Evolutionary conservation across 2,797 vertebrate species (phyloP), one percentile per base, ranked within the genome.

Genomic region (Acanthurus lineatus): DNA sequence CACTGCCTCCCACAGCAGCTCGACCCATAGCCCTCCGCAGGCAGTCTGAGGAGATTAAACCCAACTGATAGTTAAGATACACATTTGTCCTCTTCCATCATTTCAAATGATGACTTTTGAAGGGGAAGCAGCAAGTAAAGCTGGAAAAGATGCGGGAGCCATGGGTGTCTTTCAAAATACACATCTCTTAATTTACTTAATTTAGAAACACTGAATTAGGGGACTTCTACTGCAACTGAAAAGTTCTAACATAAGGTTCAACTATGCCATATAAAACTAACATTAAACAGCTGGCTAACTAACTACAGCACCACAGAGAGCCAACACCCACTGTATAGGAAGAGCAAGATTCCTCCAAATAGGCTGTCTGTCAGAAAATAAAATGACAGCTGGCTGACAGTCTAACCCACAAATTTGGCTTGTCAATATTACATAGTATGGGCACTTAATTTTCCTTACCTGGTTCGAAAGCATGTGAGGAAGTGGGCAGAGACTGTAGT

Each of bases 401-500:
- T 48, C 22, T 47, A 45, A 67, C 49, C 3, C 9, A 73, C 5
- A 56, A 78, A 48, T 35, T 4, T 42, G 17, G 5, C 12, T 58
- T 1, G 19, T 42, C 16, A 68, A 22, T 7, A 10, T 6, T 49
- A 5, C 20, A 14, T 38, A 53, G 53, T 22, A 42, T 4, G 12
- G 66, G 14, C 1, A 48, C 1, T 16, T 32, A 14, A 11, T 47
- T 82, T 54, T 53, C 14, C 79, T 89, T 65, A 94, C 95, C 86
- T 85, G 94, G 82, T 66, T 95, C 82, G 9, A 91, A 92, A n/a
- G 91, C 76, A 60, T 90, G 89, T 17, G 93, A 91, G 17, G 91
- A 95, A 0, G 96, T 97, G 83, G 98, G 97, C 54, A 99, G 96
- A 44, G 96, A 95, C 93, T 99, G 98, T 20, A 99, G 93, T 2